These are phyloP conservation scores for Loriculus beryllinus DNA, from an alignment of 2,797 vertebrate genomes.

Conservation along the genomic window DNA sequence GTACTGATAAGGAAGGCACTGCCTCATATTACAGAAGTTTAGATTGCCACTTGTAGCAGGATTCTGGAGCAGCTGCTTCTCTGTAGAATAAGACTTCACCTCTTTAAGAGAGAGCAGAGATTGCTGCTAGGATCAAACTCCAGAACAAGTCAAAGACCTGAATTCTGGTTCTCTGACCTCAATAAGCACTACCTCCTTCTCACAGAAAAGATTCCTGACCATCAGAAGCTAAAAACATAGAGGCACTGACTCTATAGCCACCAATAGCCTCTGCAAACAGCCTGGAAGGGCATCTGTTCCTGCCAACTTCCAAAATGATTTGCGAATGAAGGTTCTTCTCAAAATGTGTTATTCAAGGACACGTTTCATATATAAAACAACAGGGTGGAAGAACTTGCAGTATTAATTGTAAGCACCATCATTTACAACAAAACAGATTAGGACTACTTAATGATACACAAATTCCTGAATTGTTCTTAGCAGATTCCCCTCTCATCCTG, in stretches of 20 bases:
- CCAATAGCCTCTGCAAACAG: neutral
- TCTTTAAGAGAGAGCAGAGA: neutral
- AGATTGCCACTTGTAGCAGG: neutral
- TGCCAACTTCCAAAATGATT: neutral
- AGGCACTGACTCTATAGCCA: neutral
- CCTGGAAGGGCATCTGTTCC: neutral
- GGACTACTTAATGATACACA: neutral
- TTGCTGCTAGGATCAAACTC: neutral
- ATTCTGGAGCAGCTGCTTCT: neutral
- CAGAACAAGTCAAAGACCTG: neutral
- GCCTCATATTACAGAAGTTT: neutral
- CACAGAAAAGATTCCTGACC: neutral
- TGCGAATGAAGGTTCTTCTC: neutral
- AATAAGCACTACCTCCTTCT: neutral
- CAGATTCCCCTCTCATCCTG: neutral
- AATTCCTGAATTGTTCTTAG: neutral
- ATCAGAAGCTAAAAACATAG: neutral
- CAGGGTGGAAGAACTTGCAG: neutral
- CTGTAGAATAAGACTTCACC: neutral
- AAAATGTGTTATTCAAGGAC: neutral
- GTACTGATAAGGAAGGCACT: neutral
- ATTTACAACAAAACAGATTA: neutral
- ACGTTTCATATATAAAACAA: neutral
- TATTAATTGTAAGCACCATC: neutral
- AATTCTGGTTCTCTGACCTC: neutral